phyloP scores from a whole-genome alignment of 2,113 vertebrate species.

The Eulacestoma nigropectus region DNA sequence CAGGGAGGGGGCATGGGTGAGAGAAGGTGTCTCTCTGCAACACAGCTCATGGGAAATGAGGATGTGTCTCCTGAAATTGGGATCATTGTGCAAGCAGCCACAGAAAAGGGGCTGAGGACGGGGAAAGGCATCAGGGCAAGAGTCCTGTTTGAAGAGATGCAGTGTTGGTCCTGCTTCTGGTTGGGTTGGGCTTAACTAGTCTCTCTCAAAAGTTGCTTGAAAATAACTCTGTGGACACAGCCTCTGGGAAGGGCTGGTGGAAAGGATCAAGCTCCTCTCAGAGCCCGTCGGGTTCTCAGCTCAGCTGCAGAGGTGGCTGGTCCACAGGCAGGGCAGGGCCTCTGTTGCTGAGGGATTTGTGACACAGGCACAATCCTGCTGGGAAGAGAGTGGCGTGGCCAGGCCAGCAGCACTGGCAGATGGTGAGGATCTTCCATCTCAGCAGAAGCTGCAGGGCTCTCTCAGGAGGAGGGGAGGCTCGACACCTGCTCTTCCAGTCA shows the following conservation, averaged over 20 bases:
- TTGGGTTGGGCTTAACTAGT: rapidly evolving
- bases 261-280: not conserved
- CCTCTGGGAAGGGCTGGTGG: not conserved
- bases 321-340: not conserved
- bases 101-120: not conserved
- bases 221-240: not conserved
- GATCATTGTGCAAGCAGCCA: not conserved
- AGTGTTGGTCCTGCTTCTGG: not conserved
- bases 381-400: not conserved
- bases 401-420: not conserved
- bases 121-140: not conserved
- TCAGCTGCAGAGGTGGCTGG: not conserved
- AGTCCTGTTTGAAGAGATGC: not conserved
- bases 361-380: not conserved
- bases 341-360: not conserved
- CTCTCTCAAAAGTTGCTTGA: not conserved
- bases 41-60: not conserved
- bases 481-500: not conserved
- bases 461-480: not conserved
- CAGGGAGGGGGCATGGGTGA: not conserved
- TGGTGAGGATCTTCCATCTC: not conserved
- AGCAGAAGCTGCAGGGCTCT: not conserved
- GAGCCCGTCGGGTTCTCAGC: not conserved
- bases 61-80: not conserved
- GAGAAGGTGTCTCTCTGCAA: not conserved